phyloP scores from a whole-genome alignment of 2,888 invertebrate species.

The Leucophora obtusa region DNA sequence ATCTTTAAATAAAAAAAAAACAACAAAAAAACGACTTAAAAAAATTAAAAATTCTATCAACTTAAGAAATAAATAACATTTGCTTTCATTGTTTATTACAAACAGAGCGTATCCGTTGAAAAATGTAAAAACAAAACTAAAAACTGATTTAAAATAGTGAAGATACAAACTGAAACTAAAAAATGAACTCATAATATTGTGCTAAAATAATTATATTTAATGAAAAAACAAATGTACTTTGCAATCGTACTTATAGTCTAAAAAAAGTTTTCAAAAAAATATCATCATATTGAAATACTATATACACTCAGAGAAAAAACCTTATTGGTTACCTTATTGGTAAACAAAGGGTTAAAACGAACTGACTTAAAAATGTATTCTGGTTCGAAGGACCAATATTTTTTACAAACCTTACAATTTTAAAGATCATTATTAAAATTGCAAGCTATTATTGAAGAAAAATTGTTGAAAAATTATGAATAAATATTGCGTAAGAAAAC shows the following conservation, averaged over 20 bases:
- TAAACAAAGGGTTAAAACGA: too few species aligned
- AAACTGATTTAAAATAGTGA: conserved; percentile 43
- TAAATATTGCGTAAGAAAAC: too few species aligned
- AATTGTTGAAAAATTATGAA: too few species aligned
- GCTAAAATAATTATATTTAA: conserved; percentile 6
- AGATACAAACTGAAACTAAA: not conserved
- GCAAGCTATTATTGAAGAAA: too few species aligned
- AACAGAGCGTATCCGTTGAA: conserved; percentile 62
- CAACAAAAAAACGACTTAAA: conserved; percentile 11
- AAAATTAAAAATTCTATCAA: conserved; percentile 42
- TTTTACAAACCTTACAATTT: too few species aligned
- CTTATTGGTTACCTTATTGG: too few species aligned
- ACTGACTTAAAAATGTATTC: too few species aligned
- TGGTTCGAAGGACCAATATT: too few species aligned
- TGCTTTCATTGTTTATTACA: conserved; percentile 63
- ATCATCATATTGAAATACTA: not conserved
- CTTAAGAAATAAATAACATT: conserved; percentile 52
- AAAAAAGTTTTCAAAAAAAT: not conserved
- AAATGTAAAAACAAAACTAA: conserved; percentile 31
- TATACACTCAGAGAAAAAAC: not conserved
- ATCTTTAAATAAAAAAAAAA: conserved; percentile 51
- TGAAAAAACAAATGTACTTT: not conserved
- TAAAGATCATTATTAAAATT: too few species aligned
- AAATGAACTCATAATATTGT: not conserved
- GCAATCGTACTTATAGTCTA: not conserved